phyloP scores from a whole-genome alignment of 2,888 invertebrate species.

The Acleris sparsana region DNA sequence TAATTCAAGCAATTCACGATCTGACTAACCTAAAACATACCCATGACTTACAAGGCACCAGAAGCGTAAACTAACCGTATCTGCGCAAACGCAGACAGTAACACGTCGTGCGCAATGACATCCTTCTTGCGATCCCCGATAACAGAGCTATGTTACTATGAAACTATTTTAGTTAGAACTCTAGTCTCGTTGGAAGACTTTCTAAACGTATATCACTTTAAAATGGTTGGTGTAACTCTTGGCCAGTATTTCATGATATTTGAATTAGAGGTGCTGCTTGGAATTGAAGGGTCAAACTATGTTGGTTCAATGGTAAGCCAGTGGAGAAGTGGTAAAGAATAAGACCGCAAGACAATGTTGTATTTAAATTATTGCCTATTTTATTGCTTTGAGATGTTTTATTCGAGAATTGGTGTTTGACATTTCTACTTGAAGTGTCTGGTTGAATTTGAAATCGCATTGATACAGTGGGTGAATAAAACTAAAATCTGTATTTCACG shows the following conservation, averaged over 20 bases:
- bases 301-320: neutral
- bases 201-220: too few relatives aligned
- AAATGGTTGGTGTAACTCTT: too few relatives aligned
- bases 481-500: too few relatives aligned
- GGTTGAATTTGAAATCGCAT: too few relatives aligned
- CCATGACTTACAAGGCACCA: neutral
- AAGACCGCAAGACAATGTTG: neutral
- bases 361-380: conserved; percentile 5
- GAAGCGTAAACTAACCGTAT: conserved; percentile 8
- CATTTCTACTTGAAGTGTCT: too few relatives aligned
- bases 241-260: too few relatives aligned
- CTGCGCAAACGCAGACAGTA: conserved; percentile 7
- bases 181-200: too few relatives aligned
- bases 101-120: conserved; percentile 4
- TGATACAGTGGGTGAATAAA: too few relatives aligned
- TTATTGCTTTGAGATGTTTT: conserved; percentile 1
- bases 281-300: too few relatives aligned
- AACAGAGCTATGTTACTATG: neutral
- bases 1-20: neutral
- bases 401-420: neutral
- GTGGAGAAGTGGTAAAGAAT: neutral
- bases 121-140: conserved; percentile 4
- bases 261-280: too few relatives aligned
- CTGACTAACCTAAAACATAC: neutral
- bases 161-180: too few relatives aligned